Percentiles rank a stretch among this genome's conserved stretches.
Conservation (phyloP, 35 echinoderm and acorn worm genomes). For the Patiria miniata region DNA sequence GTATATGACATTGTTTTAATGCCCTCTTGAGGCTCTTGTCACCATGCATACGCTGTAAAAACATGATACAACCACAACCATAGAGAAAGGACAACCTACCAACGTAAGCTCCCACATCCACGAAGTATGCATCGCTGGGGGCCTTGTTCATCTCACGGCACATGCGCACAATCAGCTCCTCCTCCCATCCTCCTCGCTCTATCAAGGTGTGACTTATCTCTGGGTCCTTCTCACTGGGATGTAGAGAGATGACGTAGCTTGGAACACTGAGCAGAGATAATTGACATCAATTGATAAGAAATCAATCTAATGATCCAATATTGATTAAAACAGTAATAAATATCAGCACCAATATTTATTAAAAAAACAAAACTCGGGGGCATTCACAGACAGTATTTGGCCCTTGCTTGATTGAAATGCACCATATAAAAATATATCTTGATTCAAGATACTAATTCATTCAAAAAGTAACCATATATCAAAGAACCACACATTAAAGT, state of each 20-base stretch:
- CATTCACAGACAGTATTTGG: background rate
- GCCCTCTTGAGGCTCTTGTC: no score
- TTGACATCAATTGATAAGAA: background rate
- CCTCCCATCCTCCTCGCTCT: slow-evolving; percentile 57
- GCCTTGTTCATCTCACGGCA: slow-evolving; percentile 67
- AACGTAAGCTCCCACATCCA: slow-evolving; percentile 80
- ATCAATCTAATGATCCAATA: background rate
- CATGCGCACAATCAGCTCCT: slow-evolving; percentile 51
- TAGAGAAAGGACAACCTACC: no score
- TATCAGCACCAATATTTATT: background rate
- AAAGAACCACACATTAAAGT: no score
- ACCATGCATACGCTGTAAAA: no score
- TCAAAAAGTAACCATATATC: no score
- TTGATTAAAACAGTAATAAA: background rate
- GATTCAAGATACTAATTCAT: no score
- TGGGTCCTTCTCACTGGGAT: slow-evolving; percentile 56
- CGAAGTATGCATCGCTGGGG: slow-evolving; percentile 57
- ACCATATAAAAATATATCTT: no score
- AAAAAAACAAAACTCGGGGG: background rate
- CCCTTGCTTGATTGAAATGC: no score
- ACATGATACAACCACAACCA: no score
- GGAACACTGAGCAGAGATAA: slow-evolving; percentile 39
- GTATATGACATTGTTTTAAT: no score
- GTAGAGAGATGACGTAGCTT: slow-evolving; percentile 66
- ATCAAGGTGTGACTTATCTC: slow-evolving; percentile 57